Percentiles rank a stretch among this genome's conserved stretches.
These are phyloP conservation scores for Nothura maculosa DNA, from an alignment of 2,797 vertebrate species.

Conservation along the genomic window DNA sequence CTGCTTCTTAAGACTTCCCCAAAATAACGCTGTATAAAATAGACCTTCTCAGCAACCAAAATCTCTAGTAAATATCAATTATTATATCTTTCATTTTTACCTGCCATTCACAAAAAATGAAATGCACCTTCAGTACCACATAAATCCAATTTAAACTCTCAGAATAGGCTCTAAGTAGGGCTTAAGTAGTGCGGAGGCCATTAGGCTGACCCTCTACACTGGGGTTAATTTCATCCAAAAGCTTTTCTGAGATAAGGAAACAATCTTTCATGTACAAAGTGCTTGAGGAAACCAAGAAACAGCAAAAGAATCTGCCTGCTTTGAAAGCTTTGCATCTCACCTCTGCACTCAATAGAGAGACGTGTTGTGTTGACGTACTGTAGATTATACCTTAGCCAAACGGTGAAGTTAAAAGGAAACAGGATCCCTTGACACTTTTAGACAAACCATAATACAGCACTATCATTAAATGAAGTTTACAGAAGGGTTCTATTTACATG, in stretches of 20 bases:
- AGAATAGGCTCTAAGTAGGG: slow-evolving; percentile 60
- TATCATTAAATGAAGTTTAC: slow-evolving; percentile 76
- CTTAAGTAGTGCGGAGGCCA: slow-evolving; percentile 18
- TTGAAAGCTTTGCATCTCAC: slow-evolving; percentile 71
- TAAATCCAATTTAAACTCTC: slow-evolving; percentile 60
- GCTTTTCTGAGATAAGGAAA: slow-evolving; percentile 73
- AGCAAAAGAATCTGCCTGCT: slow-evolving; percentile 71
- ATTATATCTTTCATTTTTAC: slow-evolving; percentile 24
- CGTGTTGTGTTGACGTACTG: slow-evolving; percentile 72
- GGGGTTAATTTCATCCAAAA: slow-evolving; percentile 73
- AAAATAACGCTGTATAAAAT: neutral
- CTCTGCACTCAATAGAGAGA: slow-evolving; percentile 72
- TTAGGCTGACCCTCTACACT: slow-evolving; percentile 55
- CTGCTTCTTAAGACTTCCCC: neutral
- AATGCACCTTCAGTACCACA: neutral
- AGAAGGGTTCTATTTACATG: slow-evolving; percentile 83
- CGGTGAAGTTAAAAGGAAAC: slow-evolving; percentile 78
- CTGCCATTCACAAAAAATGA: neutral
- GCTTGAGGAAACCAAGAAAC: slow-evolving; percentile 74
- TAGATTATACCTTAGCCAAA: slow-evolving; percentile 73
- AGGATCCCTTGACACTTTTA: slow-evolving; percentile 83
- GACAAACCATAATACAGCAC: slow-evolving; percentile 80
- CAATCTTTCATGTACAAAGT: slow-evolving; percentile 71
- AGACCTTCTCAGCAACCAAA: neutral
- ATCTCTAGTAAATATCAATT: neutral